These are phyloP conservation scores for Darevskia mixta DNA, from an alignment of 2,797 vertebrate genomes.

Conservation along the genomic window DNA sequence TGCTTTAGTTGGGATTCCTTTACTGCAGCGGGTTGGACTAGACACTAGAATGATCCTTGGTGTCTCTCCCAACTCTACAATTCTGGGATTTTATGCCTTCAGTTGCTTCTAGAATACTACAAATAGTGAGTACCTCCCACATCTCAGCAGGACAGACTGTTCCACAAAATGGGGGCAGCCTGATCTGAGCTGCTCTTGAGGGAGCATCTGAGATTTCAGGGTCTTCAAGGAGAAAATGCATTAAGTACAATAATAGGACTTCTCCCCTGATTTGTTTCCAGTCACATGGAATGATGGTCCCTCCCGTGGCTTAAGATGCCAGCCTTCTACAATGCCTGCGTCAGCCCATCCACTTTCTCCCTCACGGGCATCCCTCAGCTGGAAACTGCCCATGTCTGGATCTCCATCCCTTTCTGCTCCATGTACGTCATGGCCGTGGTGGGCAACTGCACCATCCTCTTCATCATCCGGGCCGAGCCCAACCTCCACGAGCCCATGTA, in stretches of 20 bases:
- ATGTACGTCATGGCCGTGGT: slow-evolving; percentile 24
- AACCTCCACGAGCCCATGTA: slow-evolving; percentile 76
- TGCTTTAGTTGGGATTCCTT: too few relatives aligned
- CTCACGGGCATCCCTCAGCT: slow-evolving; percentile 2
- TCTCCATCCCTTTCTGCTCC: background rate
- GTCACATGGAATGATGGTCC: rapidly evolving
- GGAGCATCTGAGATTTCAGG: too few relatives aligned
- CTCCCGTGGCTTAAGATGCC: background rate
- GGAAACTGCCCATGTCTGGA: background rate
- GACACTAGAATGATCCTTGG: too few relatives aligned
- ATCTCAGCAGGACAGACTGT: background rate
- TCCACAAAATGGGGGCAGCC: background rate
- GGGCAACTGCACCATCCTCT: slow-evolving; percentile 51
- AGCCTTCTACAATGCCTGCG: background rate
- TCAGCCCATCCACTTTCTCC: background rate
- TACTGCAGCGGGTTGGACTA: too few relatives aligned
- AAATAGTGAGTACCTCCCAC: background rate
- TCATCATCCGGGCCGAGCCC: slow-evolving; percentile 41
- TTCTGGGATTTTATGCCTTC: too few relatives aligned
- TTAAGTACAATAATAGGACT: background rate
- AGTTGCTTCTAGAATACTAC: too few relatives aligned
- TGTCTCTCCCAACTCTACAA: too few relatives aligned
- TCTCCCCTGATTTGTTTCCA: background rate
- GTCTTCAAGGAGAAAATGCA: background rate
- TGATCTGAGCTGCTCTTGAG: too few relatives aligned